Evolutionary conservation across 2,113 vertebrate species (phyloP).

Genomic region (Corydoras maculifer): DNA sequence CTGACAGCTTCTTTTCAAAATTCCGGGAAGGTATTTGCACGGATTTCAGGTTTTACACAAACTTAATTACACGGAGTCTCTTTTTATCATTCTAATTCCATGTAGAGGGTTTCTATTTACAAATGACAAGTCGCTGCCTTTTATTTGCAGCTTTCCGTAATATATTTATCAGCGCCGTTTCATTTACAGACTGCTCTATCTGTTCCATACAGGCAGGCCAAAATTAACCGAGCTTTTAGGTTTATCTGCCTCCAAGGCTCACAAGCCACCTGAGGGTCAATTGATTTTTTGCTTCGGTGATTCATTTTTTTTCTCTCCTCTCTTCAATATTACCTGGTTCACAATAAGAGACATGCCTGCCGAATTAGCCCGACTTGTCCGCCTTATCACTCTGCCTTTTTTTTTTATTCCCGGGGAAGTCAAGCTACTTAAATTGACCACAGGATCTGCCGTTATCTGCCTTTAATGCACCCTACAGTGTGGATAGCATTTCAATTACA

Average conservation of each 20-base stretch:
- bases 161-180: slow-evolving; percentile 99
- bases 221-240: slow-evolving; percentile 99
- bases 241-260: slow-evolving; percentile 97
- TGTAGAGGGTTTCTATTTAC: slow-evolving; percentile 99
- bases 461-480: slow-evolving; percentile 99
- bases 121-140: slow-evolving; percentile 99
- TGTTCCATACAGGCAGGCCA: slow-evolving; percentile 97
- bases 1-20: slow-evolving; percentile 99
- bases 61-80: slow-evolving; percentile 99
- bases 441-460: slow-evolving; percentile 99
- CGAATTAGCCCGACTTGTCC: slow-evolving; percentile 98
- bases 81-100: slow-evolving; percentile 99
- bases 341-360: slow-evolving; percentile 99
- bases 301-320: slow-evolving; percentile 82
- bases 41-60: slow-evolving; percentile 99
- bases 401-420: slow-evolving; percentile 82
- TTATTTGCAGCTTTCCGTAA: slow-evolving; percentile 99
- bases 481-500: slow-evolving; percentile 99
- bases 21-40: slow-evolving; percentile 99
- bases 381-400: slow-evolving; percentile 96
- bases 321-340: slow-evolving; percentile 79
- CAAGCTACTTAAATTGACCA: slow-evolving; percentile 99
- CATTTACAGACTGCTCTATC: slow-evolving; percentile 99
- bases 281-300: slow-evolving; percentile 99
- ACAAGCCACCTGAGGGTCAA: slow-evolving; percentile 99